Conservation (phyloP, 2,113 vertebrate species). For the Microtus richardsoni region DNA sequence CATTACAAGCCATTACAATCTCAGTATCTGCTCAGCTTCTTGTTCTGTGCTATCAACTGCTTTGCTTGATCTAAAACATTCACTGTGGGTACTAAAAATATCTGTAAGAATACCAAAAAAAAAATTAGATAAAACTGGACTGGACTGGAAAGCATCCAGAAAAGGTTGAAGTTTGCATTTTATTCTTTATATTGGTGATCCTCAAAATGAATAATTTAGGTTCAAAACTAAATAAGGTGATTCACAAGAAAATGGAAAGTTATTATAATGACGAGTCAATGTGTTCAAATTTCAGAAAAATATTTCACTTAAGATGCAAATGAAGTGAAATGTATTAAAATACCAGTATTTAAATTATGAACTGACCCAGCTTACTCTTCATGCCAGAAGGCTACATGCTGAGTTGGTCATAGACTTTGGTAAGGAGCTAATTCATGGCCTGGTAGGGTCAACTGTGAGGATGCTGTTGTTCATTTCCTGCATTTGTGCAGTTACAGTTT, state of each 20-base stretch:
- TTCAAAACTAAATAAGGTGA: neutral
- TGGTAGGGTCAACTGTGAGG: neutral
- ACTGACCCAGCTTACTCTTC: neutral
- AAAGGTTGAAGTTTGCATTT: neutral
- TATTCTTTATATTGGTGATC: neutral
- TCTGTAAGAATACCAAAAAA: neutral
- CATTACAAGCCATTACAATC: neutral
- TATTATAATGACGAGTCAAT: neutral
- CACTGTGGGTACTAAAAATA: neutral
- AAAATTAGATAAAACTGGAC: neutral
- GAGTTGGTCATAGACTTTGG: neutral
- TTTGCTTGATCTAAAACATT: neutral
- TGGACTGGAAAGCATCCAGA: neutral
- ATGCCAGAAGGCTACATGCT: neutral
- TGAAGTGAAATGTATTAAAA: neutral
- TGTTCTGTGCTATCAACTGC: neutral
- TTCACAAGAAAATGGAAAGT: neutral
- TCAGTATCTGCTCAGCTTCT: neutral
- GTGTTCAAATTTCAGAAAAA: neutral
- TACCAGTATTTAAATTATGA: neutral
- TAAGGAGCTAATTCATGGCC: neutral
- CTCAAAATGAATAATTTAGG: neutral
- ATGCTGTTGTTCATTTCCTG: neutral
- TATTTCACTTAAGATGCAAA: neutral
- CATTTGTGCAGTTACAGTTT: neutral